Percentiles rank a stretch among this genome's conserved stretches.
Evolutionary conservation across 2,113 vertebrate genomes (phyloP).

Genomic region (Ammodytes dubius): DNA sequence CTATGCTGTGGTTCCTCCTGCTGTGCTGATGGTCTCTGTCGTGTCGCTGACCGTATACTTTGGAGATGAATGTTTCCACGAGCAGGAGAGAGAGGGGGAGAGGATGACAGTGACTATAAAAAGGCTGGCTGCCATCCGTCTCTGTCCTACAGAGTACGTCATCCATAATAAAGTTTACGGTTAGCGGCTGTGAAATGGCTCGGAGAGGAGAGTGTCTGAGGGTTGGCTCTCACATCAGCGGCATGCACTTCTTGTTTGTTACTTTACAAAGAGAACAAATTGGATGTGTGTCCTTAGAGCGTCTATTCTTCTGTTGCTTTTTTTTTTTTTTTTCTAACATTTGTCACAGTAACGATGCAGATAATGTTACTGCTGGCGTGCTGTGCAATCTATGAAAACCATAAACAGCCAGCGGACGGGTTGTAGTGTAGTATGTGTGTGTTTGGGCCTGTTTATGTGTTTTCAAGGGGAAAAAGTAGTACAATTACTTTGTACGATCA

Average conservation of each 20-base stretch:
- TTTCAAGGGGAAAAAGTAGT: too few relatives aligned
- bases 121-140: slow-evolving; percentile 36
- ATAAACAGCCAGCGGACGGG: too few relatives aligned
- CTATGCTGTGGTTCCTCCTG: slow-evolving; percentile 25
- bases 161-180: slow-evolving; percentile 45
- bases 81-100: slow-evolving; percentile 33
- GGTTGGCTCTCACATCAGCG: not conserved
- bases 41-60: slow-evolving; percentile 31
- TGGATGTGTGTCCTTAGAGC: not conserved
- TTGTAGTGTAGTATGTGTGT: too few relatives aligned
- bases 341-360: not conserved
- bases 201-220: not conserved
- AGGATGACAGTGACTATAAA: slow-evolving; percentile 48
- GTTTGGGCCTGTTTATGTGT: too few relatives aligned
- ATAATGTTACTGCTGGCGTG: too few relatives aligned
- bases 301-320: not conserved
- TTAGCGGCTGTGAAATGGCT: slow-evolving; percentile 47
- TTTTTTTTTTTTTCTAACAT: not conserved
- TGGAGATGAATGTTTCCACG: slow-evolving; percentile 22
- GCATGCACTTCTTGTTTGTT: not conserved
- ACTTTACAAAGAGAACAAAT: not conserved
- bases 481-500: too few relatives aligned
- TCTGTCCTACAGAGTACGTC: slow-evolving; percentile 42
- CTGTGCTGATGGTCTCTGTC: slow-evolving; percentile 37
- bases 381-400: too few relatives aligned